Evolutionary conservation across 2,888 invertebrate genomes (phyloP), one percentile per base, ranked within the genome.

Genomic region (Lottia scabra): DNA sequence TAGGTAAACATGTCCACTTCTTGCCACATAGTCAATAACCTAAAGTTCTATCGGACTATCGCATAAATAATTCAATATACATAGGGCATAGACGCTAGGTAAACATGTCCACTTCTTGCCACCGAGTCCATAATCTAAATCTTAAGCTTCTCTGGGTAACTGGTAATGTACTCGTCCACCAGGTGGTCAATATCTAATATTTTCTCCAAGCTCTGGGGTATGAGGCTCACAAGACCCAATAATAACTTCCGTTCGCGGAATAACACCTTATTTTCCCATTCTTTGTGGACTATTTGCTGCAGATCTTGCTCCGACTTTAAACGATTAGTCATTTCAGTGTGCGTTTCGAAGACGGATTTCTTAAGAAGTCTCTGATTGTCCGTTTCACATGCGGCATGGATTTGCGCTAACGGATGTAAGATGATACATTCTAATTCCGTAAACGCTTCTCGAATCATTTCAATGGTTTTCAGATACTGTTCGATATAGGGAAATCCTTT

Each of bases 111-210:
- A n/a, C n/a, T n/a, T n/a, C 10, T 38, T 38, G 38, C 38, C 38
- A 38, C 38, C 5, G 38, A 38, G 38, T 38, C 38, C 10, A 38
- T 38, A 38, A 38, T 6, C 38, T 56, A 56, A 56, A 56, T 23
- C 23, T 56, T 56, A 10, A 56, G 19, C 56, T 23, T 56, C 19
- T 72, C 74, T 3, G 81, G 80, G 68, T 78, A 85, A 13, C 78
- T 81, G 16, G 78, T 76, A 19, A 83, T 75, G 70, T 85, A 87
- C 38, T 86, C 85, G 63, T 87, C 87, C 27, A 84, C 75, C 23
- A 72, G 72, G 43, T 82, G 80, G 65, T 85, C 84, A 27, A 86
- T 82, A 44, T 85, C 85, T 8, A 81, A 71, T 1, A 83, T 74
- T 19, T 76, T 75, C 62, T 84, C 84, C 5, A 83, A 68, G 2